Percentiles rank a stretch among this genome's conserved stretches.
Conservation (phyloP, 23 tunicate species). For the Clavelina lepadiformis region DNA sequence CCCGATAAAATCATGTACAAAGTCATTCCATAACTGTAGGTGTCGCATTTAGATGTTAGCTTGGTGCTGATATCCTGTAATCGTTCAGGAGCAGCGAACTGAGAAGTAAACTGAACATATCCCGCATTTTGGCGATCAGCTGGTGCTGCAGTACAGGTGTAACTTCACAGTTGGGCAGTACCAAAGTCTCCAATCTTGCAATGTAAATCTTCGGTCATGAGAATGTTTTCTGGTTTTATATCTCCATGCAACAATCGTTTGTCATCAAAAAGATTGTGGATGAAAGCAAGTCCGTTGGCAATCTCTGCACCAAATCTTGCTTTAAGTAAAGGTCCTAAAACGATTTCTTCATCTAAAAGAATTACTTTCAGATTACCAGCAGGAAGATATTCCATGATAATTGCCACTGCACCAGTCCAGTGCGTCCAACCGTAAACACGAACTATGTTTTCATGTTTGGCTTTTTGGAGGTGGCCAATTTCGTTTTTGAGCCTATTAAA, state of each 20-base stretch:
- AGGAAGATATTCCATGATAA: conserved; percentile 11
- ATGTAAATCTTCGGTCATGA: background rate
- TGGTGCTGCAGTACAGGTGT: background rate
- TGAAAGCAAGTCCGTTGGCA: conserved; percentile 15
- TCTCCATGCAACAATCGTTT: conserved; percentile 12
- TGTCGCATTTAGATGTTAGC: background rate
- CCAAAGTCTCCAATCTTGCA: conserved; percentile 23
- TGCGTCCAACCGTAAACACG: conserved; percentile 12
- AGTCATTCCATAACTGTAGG: conserved; percentile 4
- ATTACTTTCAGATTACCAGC: conserved; percentile 9
- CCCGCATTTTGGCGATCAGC: background rate
- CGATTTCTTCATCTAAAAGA: background rate
- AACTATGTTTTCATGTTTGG: conserved; percentile 21
- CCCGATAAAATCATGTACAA: background rate
- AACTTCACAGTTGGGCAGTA: background rate
- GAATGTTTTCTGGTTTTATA: conserved; percentile 12
- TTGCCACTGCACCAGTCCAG: conserved; percentile 5
- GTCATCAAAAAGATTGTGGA: background rate
- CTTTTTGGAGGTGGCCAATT: conserved; percentile 3
- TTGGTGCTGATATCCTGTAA: background rate
- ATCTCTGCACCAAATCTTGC: conserved; percentile 7
- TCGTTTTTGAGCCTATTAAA: conserved; percentile 3
- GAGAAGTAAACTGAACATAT: background rate
- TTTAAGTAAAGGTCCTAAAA: background rate
- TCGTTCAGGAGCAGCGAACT: conserved; percentile 16